Base-by-base conservation (phyloP, 1,140 invertebrate species). In the Brevipalpus yothersi region DNA sequence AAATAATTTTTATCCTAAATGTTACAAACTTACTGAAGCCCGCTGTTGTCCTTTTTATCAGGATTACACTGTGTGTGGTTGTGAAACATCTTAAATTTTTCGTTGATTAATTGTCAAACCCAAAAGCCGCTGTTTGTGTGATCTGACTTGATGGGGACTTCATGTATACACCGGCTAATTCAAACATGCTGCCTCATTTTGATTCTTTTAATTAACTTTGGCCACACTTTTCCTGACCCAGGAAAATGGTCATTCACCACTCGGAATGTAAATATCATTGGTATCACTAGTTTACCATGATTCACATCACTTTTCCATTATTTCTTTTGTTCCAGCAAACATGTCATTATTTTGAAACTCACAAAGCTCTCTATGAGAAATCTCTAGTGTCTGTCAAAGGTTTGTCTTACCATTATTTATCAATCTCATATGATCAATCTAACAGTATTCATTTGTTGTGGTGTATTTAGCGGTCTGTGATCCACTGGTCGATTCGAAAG, bases 291-390 rank as follows among this genome's bases (percentile, higher is more conserved):
- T n/a, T 39, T 17, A 13, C 15, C 21, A 13, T 40, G 9, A n/a
- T 4, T n/a, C 2, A 11, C 23, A n/a, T 1, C 45, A 9, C 17
- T 47, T 11, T 2, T 51, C 53, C 10, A n/a, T 19, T 11, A 17
- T 53, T 58, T 42, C 19, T 58, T 49, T 15, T 43, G 11, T 53
- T 62, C 21, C 17, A 59, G 63, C 55, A 65, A 62, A 65, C 59
- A 23, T 58, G 64, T 17, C 58, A 61, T 40, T 60, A 60, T 55
- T 67, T 64, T 58, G 65, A 62, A 11, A 60, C 68, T 8, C 65
- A 66, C 53, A 70, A 69, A 58, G 68, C 67, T 59, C 55, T 70
- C 10, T 70, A 68, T 58, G 62, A 58, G 15, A 65, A 65, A 45
- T 70, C 69, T 10, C 63, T 58, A 39, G 63, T 69, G 13, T 63